Base-by-base conservation (phyloP, 2,113 vertebrate species). In the Clinocottus analis region DNA sequence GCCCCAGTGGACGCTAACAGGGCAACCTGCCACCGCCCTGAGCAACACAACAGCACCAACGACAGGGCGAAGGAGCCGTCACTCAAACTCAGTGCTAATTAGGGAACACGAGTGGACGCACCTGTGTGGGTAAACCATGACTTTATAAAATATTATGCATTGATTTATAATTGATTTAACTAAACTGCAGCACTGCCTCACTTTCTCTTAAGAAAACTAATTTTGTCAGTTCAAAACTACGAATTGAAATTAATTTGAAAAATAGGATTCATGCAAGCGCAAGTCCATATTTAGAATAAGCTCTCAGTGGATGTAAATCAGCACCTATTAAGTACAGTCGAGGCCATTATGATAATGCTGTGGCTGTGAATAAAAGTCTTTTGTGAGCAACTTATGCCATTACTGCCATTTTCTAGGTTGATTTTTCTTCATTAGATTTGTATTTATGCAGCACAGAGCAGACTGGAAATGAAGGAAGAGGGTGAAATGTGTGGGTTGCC, bases 281-380 rank as follows among this genome's bases (percentile, higher is more conserved):
- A 29, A 67, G 31, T 41, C 35, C 2, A 35, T 39, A 75, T 39
- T 45, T 0, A 31, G 25, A 31, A 21, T 37, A 9, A 39, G 51
- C 59, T 74, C 59, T 29, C 31, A 43, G 43, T 53, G 33, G 60
- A 55, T 55, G 49, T 64, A 5, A 55, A 55, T 39, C 43, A 14
- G 45, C 16, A 19, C 9, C 47, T 49, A 2, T 49, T 21, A 17
- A 49, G 19, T 63, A 29, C 25, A 23, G 8, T 0, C 16, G 16
- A n/a, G 23, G 9, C 2, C 25, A 17, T n/a, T 43, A 75, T 43
- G 47, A 35, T 10, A 39, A 23, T 51, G 31, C 11, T 49, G 17
- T 14, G 29, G 56, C 45, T 27, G 16, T 37, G 7, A 51, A 53
- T 61, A 39, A 51, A 14, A 74, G 41, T 27, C 53, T 17, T 31